These are phyloP conservation scores for Bubo blakistoni DNA, from an alignment of 2,113 vertebrate species.

Conservation along the genomic window DNA sequence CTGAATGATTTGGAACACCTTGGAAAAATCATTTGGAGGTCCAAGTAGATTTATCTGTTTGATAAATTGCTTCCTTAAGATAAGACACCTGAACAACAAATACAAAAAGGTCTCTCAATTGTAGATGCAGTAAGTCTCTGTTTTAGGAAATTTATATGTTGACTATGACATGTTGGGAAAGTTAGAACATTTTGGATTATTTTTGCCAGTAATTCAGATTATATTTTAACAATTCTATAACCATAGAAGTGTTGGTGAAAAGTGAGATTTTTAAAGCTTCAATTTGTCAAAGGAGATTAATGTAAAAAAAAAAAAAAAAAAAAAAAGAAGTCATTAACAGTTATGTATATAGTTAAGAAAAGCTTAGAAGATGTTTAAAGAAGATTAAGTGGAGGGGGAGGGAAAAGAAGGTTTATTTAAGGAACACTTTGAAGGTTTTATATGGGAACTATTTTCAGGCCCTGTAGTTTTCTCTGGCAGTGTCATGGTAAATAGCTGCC, in stretches of 20 bases:
- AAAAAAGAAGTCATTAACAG: background rate
- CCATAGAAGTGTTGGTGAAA: background rate
- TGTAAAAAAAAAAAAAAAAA: too few species aligned
- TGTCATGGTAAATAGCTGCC: background rate
- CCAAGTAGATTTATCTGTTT: background rate
- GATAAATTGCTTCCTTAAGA: background rate
- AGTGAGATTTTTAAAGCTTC: background rate
- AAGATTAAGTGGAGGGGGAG: accelerated
- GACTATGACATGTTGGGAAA: background rate
- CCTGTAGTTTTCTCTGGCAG: background rate
- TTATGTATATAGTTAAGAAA: background rate
- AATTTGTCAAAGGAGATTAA: background rate
- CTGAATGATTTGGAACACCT: background rate
- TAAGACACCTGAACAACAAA: background rate
- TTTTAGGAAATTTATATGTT: background rate
- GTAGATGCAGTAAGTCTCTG: background rate
- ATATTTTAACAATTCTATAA: background rate
- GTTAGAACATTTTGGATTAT: background rate
- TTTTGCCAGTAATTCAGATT: background rate
- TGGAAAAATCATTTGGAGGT: background rate
- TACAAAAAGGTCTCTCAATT: background rate
- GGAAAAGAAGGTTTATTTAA: background rate
- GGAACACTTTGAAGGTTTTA: background rate
- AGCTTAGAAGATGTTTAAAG: background rate
- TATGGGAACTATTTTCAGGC: background rate